phyloP scores from a whole-genome alignment of 2,797 vertebrate species.

The Podarcis siculus region DNA sequence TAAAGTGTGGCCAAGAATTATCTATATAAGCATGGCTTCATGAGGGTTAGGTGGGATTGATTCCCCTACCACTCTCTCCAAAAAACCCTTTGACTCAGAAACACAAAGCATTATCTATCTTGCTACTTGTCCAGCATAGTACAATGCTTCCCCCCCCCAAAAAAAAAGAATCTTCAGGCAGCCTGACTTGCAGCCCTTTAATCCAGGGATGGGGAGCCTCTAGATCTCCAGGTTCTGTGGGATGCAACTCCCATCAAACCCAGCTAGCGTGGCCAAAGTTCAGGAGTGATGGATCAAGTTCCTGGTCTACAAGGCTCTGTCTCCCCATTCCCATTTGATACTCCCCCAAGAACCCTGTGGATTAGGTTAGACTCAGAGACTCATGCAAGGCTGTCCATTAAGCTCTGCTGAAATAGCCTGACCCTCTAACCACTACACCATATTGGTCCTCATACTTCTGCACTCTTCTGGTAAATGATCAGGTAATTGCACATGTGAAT shows the following conservation, averaged over 20 bases:
- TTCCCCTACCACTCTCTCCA: background rate
- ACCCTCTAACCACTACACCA: background rate
- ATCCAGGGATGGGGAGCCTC: no score
- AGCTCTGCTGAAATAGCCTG: background rate
- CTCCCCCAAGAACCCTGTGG: no score
- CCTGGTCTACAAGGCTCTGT: no score
- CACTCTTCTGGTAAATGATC: background rate
- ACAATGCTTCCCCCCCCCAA: background rate
- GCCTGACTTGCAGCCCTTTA: no score
- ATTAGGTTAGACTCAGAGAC: background rate
- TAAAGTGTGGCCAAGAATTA: background rate
- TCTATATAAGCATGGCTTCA: background rate
- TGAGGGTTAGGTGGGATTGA: background rate
- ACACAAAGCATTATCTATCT: background rate
- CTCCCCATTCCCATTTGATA: no score
- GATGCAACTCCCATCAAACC: no score
- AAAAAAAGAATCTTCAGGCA: no score
- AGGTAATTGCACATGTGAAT: background rate
- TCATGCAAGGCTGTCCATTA: background rate
- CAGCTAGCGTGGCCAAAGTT: no score
- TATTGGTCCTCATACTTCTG: background rate
- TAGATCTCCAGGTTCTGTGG: no score
- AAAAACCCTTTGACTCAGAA: background rate
- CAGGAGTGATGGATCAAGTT: no score
- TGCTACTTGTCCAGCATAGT: background rate